Percentiles rank a stretch among this genome's conserved stretches.
Evolutionary conservation across 92 coral and sea anemone species (phyloP).

Genomic region (Parazoanthus darwini): DNA sequence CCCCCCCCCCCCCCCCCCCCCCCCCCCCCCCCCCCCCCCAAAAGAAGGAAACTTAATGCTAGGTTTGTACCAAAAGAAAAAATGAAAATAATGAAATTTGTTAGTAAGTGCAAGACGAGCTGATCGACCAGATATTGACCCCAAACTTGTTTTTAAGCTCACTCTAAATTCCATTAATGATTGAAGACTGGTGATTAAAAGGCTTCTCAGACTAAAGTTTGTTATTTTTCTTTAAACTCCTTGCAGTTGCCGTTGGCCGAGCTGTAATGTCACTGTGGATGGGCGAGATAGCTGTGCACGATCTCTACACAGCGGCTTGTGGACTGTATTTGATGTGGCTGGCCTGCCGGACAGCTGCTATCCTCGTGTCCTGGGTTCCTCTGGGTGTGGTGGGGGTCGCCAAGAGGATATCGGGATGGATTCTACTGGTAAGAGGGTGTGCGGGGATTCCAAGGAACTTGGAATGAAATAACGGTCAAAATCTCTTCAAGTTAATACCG

Average conservation of each 20-base stretch:
- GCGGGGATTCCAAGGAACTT: background rate
- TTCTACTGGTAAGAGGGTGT: constrained; percentile 68
- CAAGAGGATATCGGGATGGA: constrained; percentile 77
- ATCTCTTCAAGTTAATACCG: background rate
- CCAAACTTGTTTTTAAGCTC: too few species aligned
- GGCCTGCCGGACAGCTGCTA: constrained; percentile 74
- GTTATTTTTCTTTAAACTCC: background rate
- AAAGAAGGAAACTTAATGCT: too few species aligned
- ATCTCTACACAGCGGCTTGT: constrained; percentile 98
- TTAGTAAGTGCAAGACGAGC: too few species aligned
- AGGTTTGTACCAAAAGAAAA: too few species aligned
- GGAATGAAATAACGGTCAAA: background rate
- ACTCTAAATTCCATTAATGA: too few species aligned
- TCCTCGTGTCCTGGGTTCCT: constrained; percentile 92
- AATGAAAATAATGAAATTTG: too few species aligned
- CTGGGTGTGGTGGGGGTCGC: constrained; percentile 84
- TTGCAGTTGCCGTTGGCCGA: constrained; percentile 89
- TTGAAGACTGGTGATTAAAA: too few species aligned
- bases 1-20: too few species aligned
- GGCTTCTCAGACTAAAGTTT: too few species aligned
- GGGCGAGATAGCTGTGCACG: constrained; percentile 88
- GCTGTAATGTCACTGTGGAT: constrained; percentile 90
- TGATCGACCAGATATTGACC: too few species aligned
- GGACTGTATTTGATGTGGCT: constrained; percentile 96
- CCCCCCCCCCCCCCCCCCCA: too few species aligned